Base-by-base conservation (phyloP, 1,140 invertebrate species). In the Globodera rostochiensis region DNA sequence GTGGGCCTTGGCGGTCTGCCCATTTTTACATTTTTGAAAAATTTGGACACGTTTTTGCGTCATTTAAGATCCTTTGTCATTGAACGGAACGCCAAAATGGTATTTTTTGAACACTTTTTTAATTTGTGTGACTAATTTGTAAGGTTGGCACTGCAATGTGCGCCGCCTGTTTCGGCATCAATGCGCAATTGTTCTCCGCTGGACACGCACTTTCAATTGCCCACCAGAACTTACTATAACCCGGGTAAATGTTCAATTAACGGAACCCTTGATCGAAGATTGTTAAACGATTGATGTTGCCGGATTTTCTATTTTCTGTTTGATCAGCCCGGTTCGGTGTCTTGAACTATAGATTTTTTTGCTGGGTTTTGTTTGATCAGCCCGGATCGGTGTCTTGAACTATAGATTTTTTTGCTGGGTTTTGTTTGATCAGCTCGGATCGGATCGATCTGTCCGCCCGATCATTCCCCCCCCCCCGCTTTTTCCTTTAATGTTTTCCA, bases 1-100 rank as follows among this genome's bases (percentile, higher is more conserved):
- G 82, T 88, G 93, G 0, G 93, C 93, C n/a, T 92, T 92, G 87
- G 91, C 93, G 45, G 88, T 92, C 46, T 88, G 93, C n/a, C 90
- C 91, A 78, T 87, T 93, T 1, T 9, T 9, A 6, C 57, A n/a
- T 64, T 64, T 64, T 64, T 90, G 91, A 86, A 92, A 84, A 85
- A 84, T 83, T 71, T 71, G 36, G 5, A 46, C 60, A 25, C 70
- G 6, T 82, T 46, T 36, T 53, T 19, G 36, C 57, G 19, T 71
- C 13, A 15, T 9, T 64, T n/a, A 66, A 79, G 36, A 78, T 74
- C 49, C 80, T 57, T 82, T 85, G 85, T 80, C 86, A 15, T 90
- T 91, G 75, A 91, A 92, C 83, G 92, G 92, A 86, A 90, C 91
- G 80, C 90, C 92, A 45, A 91, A 92, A 77, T 92, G 91, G 57